Percentiles rank a stretch among this genome's conserved stretches.
These are phyloP conservation scores for Dinoponera quadriceps DNA, from an alignment of 1,140 invertebrate species.

Conservation along the genomic window DNA sequence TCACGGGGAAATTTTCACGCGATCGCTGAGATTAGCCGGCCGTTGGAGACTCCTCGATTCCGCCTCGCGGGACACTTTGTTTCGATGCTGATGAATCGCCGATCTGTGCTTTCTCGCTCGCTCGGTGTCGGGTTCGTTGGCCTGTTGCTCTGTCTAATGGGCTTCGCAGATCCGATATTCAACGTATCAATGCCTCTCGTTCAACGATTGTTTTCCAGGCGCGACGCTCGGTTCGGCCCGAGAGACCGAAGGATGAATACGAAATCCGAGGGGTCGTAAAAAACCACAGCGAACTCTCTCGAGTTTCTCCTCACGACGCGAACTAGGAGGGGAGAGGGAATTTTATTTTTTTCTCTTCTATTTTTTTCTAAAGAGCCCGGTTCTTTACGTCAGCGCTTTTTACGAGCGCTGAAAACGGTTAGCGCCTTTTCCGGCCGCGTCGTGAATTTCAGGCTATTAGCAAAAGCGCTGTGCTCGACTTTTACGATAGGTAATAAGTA, in stretches of 20 bases:
- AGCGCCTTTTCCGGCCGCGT: background rate
- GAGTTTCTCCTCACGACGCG: background rate
- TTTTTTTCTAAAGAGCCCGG: background rate
- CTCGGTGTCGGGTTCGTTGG: too few relatives aligned
- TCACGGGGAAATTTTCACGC: constrained; percentile 6
- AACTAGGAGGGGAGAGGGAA: background rate
- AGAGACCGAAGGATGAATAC: too few relatives aligned
- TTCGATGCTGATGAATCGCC: background rate
- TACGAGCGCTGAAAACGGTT: constrained; percentile 36
- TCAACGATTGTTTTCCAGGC: background rate
- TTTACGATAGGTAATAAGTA: constrained; percentile 56
- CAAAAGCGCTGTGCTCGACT: constrained; percentile 35
- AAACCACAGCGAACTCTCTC: too few relatives aligned
- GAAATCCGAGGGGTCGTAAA: background rate
- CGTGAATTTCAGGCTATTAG: constrained; percentile 21
- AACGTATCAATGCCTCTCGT: background rate
- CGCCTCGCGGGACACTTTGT: background rate
- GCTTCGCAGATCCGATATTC: too few relatives aligned
- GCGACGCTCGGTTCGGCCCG: background rate
- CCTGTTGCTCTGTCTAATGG: too few relatives aligned
- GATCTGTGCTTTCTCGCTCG: too few relatives aligned
- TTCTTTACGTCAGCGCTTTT: constrained; percentile 2
- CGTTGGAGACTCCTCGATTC: background rate
- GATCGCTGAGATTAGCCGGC: background rate
- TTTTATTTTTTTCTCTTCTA: background rate